Evolutionary conservation across 2,113 vertebrate species (phyloP), one percentile per base, ranked within the genome.

Genomic region (Vulpes ferrilata): DNA sequence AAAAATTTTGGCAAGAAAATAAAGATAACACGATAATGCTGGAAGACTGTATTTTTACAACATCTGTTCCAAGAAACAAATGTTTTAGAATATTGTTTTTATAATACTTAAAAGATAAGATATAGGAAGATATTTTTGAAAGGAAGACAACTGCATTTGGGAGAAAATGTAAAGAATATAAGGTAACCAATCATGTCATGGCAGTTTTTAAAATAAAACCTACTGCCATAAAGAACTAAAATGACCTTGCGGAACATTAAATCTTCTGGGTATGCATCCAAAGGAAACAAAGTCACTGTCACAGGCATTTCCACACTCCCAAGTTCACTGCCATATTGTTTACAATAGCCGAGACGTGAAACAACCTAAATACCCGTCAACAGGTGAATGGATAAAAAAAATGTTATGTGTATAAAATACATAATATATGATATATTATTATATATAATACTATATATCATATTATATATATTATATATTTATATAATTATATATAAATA

Each of bases 1-100:
- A 65, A 82, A 93, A 92, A 4, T 78, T 97, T 95, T 96, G 96
- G 96, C 93, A 96, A 95, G 74, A 90, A 97, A 95, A 81, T 71
- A 19, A 96, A 96, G 78, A 94, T 83, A 92, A 59, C 73, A 81
- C 20, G 84, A 96, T 95, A 96, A 97, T 95, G 15, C 53, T 93
- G 48, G 32, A 80, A 87, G 43, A 76, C 7, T 65, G 0, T 97
- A 27, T 76, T 98, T 97, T 95, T 78, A 84, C 53, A 93, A 81
- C 92, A 53, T 57, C 87, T 62, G 15, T 93, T 88, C 92, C 87
- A 95, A 95, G 59, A 86, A 59, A 85, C 55, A 97, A 95, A 96
- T 59, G 82, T 95, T 96, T 82, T 71, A 93, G 22, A 95, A 88
- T 43, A 73, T 51, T 65, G 38, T 55, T 96, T 92, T 89, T 79